These are phyloP conservation scores for Ceratothoa steindachneri DNA, from an alignment of 2,888 invertebrate genomes.

Conservation along the genomic window DNA sequence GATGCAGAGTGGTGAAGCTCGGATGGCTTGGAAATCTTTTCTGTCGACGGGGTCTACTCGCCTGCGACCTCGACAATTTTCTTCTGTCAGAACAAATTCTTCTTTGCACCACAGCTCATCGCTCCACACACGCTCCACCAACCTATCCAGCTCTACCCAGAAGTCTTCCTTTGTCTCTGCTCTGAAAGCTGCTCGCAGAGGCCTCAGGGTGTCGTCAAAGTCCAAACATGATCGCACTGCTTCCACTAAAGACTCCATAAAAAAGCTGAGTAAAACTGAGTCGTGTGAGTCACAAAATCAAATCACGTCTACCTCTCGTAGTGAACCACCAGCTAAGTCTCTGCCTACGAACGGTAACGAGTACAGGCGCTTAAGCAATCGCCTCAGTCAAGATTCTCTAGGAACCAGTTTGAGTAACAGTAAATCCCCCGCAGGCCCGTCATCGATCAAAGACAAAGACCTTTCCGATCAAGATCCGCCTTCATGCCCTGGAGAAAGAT, in stretches of 20 bases:
- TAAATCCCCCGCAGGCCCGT: background rate
- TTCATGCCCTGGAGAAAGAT: background rate
- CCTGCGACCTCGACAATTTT: slow-evolving; percentile 4
- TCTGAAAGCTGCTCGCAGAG: background rate
- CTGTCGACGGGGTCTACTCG: slow-evolving; percentile 41
- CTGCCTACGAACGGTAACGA: too few relatives aligned
- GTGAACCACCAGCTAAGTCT: too few relatives aligned
- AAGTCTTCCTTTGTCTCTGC: background rate
- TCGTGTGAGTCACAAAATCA: background rate
- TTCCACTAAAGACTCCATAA: background rate
- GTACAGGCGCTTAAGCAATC: background rate
- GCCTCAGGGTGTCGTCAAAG: background rate
- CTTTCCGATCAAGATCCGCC: background rate
- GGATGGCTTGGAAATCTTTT: slow-evolving; percentile 43
- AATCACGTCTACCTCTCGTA: background rate
- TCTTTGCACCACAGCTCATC: background rate
- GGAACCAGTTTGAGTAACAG: background rate
- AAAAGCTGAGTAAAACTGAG: background rate
- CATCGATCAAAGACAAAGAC: background rate
- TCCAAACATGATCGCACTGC: background rate
- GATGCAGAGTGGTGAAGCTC: slow-evolving; percentile 46
- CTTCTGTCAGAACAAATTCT: background rate
- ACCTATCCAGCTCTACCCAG: background rate
- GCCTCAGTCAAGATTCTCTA: background rate
- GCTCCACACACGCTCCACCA: background rate